Percentiles rank a stretch among this genome's conserved stretches.
Evolutionary conservation across 2,797 vertebrate genomes (phyloP).

Genomic region (Chlorospingus flavigularis): DNA sequence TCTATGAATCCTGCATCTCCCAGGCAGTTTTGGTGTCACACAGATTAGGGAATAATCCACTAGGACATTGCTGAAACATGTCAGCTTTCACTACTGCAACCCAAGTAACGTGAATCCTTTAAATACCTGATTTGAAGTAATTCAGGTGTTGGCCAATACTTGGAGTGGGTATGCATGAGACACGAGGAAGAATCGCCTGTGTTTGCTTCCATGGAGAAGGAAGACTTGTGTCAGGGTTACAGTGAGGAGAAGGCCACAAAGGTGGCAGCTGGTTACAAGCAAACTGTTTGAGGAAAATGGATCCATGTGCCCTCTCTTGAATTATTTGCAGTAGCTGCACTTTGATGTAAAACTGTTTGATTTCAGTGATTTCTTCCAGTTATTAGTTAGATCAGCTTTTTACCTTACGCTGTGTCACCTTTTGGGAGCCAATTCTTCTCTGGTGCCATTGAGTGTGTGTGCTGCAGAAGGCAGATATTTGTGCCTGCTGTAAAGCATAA

Average conservation of each 20-base stretch:
- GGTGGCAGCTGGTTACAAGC: neutral
- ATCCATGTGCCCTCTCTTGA: neutral
- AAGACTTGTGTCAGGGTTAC: neutral
- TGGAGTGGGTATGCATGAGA: fast-evolving
- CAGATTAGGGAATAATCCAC: neutral
- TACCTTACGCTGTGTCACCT: neutral
- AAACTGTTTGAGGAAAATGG: neutral
- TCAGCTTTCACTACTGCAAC: neutral
- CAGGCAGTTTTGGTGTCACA: neutral
- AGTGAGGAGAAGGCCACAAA: neutral
- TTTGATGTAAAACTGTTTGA: neutral
- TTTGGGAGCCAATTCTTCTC: neutral
- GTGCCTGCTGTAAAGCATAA: neutral
- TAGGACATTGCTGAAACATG: neutral
- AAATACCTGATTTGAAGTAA: neutral
- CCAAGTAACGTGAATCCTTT: neutral
- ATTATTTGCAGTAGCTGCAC: neutral
- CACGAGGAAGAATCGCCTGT: neutral
- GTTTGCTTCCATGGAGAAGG: no score
- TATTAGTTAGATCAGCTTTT: neutral
- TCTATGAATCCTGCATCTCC: fast-evolving
- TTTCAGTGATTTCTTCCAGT: neutral
- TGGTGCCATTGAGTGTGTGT: fast-evolving
- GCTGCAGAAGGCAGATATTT: neutral
- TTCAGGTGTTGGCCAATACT: fast-evolving